Conservation (phyloP, 2,797 vertebrate genomes). For the Chelon labrosus region DNA sequence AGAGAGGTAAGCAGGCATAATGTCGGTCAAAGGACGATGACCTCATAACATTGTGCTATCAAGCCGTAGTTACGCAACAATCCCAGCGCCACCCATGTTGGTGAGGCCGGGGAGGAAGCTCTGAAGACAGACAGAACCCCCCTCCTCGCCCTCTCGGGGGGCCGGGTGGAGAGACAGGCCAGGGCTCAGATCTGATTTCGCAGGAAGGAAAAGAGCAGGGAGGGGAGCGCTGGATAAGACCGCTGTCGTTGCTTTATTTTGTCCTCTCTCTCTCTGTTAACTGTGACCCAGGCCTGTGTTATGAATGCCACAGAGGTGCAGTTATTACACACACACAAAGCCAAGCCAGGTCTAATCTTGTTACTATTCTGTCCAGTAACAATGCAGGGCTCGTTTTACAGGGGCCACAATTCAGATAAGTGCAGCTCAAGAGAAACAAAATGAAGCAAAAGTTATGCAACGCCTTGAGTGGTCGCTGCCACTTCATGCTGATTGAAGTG, state of each 20-base stretch:
- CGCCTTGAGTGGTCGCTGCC: conserved; percentile 11
- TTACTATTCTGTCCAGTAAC: conserved; percentile 71
- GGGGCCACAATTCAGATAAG: conserved; percentile 52
- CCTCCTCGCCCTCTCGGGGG: conserved; percentile 65
- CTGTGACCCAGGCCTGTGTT: conserved; percentile 62
- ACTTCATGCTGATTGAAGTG: conserved; percentile 22
- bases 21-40: conserved; percentile 67
- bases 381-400: conserved; percentile 61
- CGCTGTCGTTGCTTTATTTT: conserved; percentile 72
- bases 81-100: conserved; percentile 56
- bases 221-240: conserved; percentile 78
- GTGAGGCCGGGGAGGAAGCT: conserved; percentile 72
- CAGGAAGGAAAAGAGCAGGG: conserved; percentile 87
- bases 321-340: conserved; percentile 70
- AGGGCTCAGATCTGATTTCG: conserved; percentile 81
- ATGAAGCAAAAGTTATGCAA: conserved; percentile 45
- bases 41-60: conserved; percentile 70
- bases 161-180: conserved; percentile 74
- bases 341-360: conserved; percentile 72
- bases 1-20: conserved; percentile 42
- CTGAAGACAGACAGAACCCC: conserved; percentile 71
- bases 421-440: conserved; percentile 50
- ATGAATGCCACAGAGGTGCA: conserved; percentile 77
- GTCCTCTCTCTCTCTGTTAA: conserved; percentile 61
- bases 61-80: conserved; percentile 70